Base-by-base conservation (phyloP, 2,888 invertebrate genomes). In the Hemaris fuciformis region DNA sequence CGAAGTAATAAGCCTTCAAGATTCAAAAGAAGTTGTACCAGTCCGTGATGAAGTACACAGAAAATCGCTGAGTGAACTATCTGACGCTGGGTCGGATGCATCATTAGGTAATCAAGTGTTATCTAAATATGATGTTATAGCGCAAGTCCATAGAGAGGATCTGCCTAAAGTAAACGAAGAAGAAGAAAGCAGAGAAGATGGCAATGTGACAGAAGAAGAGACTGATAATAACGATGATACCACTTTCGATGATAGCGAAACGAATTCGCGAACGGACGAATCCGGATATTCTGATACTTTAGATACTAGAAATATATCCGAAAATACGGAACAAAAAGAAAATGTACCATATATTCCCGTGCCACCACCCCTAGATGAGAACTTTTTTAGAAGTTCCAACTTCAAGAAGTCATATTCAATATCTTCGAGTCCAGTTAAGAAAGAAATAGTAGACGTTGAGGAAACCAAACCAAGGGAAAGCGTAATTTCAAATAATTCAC, bases 71-170 rank as follows among this genome's bases (percentile, higher is more conserved):
- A 85, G 89, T 68, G 89, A 91, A 63, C 66, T 91, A 60, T 91
- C 91, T 60, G 91, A 90, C 71, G 89, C 90, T 18, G 91, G 85
- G 20, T 92, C 91, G 42, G 90, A 91, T 59, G 88, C 85, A 77
- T 91, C 92, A 57, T 72, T 87, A 68, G 83, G 87, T 81, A 87
- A 79, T 83, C 88, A 85, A 73, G 86, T 78, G 45, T 84, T 90
- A 85, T 89, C 92, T 71, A 91, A 93, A 83, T 93, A 94, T 78
- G 93, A 93, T 82, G 93, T 94, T 23, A 87, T 94, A 72, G 94
- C 90, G 63, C 91, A 93, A 83, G 93, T 94, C 13, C 94, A 94
- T 71, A 89, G 93, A 79, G 93, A 94, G 77, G 93, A 94, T 81
- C 81, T 91, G 61, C 85, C 89, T 0, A 90, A 76, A 75, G 75